Conservation (phyloP, 1,140 invertebrate genomes). For the Drosophila prosaltans region DNA sequence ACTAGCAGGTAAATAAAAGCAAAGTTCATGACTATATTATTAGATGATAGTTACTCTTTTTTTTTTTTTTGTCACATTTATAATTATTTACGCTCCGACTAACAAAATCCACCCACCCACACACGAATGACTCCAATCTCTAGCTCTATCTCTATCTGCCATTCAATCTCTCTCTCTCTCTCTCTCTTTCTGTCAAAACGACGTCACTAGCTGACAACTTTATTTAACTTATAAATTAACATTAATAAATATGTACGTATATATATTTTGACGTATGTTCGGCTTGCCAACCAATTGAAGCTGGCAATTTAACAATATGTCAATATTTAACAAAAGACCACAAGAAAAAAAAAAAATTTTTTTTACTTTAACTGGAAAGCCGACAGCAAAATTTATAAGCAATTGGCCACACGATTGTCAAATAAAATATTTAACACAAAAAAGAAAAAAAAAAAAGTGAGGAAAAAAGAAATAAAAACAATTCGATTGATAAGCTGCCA, state of each 20-base stretch:
- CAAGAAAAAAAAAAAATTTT: neutral
- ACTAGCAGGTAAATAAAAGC: conserved; percentile 50
- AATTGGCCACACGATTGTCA: conserved; percentile 42
- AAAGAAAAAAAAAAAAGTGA: conserved; percentile 4
- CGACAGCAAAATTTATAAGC: conserved; percentile 52
- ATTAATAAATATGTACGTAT: conserved; percentile 43
- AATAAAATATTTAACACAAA: conserved; percentile 29
- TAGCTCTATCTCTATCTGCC: neutral
- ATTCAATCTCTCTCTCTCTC: neutral
- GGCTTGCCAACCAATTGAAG: conserved; percentile 24
- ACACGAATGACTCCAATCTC: conserved; percentile 16
- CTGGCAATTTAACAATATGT: conserved; percentile 66
- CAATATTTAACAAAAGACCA: conserved; percentile 67
- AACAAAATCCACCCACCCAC: neutral
- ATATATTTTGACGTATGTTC: conserved; percentile 34
- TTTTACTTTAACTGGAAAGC: conserved; percentile 25
- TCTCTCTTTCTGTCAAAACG: conserved; percentile 16
- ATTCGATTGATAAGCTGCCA: conserved; percentile 34
- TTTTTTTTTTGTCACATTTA: conserved; percentile 26
- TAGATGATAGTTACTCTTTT: conserved; percentile 40
- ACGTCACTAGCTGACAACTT: conserved; percentile 53
- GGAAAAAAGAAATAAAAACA: too few species aligned
- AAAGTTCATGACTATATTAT: conserved; percentile 66
- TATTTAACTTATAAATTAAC: conserved; percentile 63
- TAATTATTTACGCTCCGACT: conserved; percentile 30